Conservation (phyloP, 2,797 vertebrate genomes). For the Neosalanx taihuensis region DNA sequence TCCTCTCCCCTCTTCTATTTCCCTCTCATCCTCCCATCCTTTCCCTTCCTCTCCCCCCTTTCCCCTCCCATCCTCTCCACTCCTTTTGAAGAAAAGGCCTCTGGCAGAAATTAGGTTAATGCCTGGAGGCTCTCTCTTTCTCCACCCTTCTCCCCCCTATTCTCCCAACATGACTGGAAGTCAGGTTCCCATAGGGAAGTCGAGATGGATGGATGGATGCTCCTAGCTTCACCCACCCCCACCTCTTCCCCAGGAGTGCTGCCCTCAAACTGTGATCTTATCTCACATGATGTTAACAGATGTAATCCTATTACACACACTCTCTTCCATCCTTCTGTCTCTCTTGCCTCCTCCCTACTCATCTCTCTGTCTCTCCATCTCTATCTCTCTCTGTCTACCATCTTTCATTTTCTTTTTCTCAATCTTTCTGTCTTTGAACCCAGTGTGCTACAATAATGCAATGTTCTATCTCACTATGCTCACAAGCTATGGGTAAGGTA, state of each 20-base stretch:
- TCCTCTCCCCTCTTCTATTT: not conserved
- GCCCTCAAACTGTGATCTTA: conserved; percentile 42
- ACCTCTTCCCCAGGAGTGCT: conserved; percentile 31
- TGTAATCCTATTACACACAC: conserved; percentile 54
- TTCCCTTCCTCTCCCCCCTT: not conserved
- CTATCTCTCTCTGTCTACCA: not conserved
- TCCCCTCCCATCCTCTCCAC: conserved; percentile 1
- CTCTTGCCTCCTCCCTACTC: not conserved
- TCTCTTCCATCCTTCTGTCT: not conserved
- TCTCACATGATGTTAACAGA: conserved; percentile 53
- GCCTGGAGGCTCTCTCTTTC: conserved; percentile 43
- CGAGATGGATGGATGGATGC: conserved; percentile 22
- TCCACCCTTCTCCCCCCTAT: conserved; percentile 18
- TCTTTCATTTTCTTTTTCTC: not conserved
- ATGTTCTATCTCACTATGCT: conserved; percentile 5
- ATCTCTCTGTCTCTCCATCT: not conserved
- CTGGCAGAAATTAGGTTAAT: conserved; percentile 49
- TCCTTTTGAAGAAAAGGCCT: conserved; percentile 37
- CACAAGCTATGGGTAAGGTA: not conserved
- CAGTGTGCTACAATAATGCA: no score
- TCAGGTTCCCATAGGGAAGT: conserved; percentile 30
- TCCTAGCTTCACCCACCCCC: conserved; percentile 19
- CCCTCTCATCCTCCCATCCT: not conserved
- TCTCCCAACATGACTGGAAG: not conserved
- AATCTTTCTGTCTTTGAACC: not conserved